Evolutionary conservation across 2,113 vertebrate species (phyloP).

Genomic region (Aleadryas rufinucha): DNA sequence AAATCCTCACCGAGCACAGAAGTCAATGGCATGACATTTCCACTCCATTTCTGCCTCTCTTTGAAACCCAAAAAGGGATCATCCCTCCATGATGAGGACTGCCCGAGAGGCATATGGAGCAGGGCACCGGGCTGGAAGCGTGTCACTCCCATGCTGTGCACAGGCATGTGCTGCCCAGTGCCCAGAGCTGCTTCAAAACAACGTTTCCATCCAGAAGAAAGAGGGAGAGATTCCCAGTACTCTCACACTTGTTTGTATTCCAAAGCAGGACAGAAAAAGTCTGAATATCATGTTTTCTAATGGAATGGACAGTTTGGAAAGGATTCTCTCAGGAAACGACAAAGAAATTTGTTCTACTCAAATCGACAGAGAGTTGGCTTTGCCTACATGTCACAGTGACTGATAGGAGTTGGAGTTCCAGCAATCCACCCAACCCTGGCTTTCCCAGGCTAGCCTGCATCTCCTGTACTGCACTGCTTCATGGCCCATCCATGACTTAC

Average conservation of each 20-base stretch:
- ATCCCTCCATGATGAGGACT: background rate
- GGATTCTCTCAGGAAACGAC: background rate
- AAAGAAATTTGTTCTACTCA: background rate
- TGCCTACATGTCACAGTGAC: background rate
- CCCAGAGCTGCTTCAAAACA: background rate
- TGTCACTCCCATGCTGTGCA: background rate
- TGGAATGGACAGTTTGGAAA: background rate
- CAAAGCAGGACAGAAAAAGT: background rate
- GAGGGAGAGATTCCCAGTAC: background rate
- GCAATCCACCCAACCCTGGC: background rate
- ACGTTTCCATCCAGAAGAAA: background rate
- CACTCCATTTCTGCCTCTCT: background rate
- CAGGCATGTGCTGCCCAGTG: background rate
- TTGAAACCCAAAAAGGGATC: background rate
- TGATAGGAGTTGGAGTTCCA: background rate
- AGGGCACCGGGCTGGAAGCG: rapidly evolving
- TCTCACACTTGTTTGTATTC: background rate
- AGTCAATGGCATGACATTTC: background rate
- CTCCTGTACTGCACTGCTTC: background rate
- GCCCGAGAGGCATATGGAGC: background rate
- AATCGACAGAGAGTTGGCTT: background rate
- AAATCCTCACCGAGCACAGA: background rate
- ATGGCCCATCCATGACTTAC: background rate
- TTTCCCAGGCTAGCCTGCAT: background rate
- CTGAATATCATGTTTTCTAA: background rate